These are phyloP conservation scores for Apis florea DNA, from an alignment of 1,140 invertebrate genomes.

Conservation along the genomic window DNA sequence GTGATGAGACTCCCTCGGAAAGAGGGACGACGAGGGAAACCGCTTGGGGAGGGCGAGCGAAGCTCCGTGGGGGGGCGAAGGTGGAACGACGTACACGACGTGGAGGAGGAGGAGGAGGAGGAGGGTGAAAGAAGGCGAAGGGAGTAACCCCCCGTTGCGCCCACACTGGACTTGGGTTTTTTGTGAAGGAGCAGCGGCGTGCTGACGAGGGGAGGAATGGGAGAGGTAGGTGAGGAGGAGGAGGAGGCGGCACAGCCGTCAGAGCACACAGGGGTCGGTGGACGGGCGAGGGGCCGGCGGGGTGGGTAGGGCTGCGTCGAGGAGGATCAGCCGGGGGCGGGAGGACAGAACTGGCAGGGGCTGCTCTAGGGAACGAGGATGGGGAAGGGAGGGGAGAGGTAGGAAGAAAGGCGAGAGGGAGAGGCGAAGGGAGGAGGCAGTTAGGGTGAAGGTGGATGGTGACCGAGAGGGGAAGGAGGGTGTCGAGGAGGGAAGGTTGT, in stretches of 20 bases:
- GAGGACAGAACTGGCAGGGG: conserved; percentile 55
- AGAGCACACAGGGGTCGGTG: conserved; percentile 16
- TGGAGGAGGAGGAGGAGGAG: conserved; percentile 58
- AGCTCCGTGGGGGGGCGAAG: conserved; percentile 12
- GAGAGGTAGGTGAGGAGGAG: too few relatives aligned
- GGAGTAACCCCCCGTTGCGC: conserved; percentile 75
- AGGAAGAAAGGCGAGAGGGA: not conserved
- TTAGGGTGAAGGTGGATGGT: conserved; percentile 55
- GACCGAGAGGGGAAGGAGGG: conserved; percentile 43
- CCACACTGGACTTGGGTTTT: conserved; percentile 76
- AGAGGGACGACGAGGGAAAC: conserved; percentile 6
- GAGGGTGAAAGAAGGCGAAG: conserved; percentile 72
- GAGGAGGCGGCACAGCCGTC: conserved; percentile 20
- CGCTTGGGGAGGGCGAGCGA: conserved; percentile 15
- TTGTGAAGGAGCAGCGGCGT: conserved; percentile 61
- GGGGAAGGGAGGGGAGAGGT: conserved; percentile 34
- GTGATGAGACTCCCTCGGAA: not conserved
- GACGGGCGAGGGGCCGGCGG: not conserved
- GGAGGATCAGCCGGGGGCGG: conserved; percentile 11
- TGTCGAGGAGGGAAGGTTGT: conserved; percentile 48
- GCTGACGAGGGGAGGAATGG: too few relatives aligned
- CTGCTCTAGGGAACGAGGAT: conserved; percentile 65
- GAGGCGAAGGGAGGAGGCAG: conserved; percentile 10
- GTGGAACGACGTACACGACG: conserved; percentile 60
- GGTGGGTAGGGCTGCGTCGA: not conserved